A percentile compares a stretch with the other conserved stretches of the same genome.
These are phyloP conservation scores for Oscheius myriophilus DNA, from an alignment of 2,888 invertebrate species.

Conservation along the genomic window DNA sequence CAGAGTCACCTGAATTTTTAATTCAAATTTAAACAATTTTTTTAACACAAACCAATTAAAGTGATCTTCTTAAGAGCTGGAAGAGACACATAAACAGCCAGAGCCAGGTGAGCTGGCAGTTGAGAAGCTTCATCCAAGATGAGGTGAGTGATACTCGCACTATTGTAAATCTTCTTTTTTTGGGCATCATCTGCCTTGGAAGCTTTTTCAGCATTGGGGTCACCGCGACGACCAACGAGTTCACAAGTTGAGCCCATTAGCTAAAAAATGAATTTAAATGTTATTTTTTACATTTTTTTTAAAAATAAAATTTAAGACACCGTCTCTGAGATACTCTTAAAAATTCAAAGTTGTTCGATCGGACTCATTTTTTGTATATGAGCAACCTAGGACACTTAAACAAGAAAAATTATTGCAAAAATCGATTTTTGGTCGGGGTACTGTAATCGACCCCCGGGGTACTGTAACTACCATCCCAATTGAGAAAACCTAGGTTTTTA, in stretches of 20 bases:
- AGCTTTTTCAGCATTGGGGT: not conserved
- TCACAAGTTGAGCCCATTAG: conserved; percentile 16
- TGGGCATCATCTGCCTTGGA: not conserved
- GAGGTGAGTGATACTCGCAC: conserved; percentile 12
- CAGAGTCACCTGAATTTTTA: conserved; percentile 14
- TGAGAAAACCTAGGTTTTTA: too few relatives aligned
- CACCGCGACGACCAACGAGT: conserved; percentile 15
- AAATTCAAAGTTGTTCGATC: too few relatives aligned
- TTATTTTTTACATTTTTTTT: too few relatives aligned
- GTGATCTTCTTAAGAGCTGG: conserved; percentile 20
- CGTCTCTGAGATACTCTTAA: too few relatives aligned
- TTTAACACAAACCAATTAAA: conserved; percentile 5
- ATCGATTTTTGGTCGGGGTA: too few relatives aligned
- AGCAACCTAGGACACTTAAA: too few relatives aligned
- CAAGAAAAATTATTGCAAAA: too few relatives aligned
- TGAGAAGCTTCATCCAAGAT: conserved; percentile 28
- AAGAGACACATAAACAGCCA: conserved; percentile 17
- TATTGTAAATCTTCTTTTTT: not conserved
- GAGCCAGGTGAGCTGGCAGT: conserved; percentile 13
- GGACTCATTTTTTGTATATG: too few relatives aligned
- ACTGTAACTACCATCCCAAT: too few relatives aligned
- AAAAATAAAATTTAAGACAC: too few relatives aligned
- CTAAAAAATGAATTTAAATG: not conserved
- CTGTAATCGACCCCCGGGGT: too few relatives aligned
- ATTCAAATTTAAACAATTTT: too few relatives aligned